Percentiles rank a stretch among this genome's conserved stretches.
Evolutionary conservation across 2,113 vertebrate genomes (phyloP).

Genomic region (Lynx canadensis): DNA sequence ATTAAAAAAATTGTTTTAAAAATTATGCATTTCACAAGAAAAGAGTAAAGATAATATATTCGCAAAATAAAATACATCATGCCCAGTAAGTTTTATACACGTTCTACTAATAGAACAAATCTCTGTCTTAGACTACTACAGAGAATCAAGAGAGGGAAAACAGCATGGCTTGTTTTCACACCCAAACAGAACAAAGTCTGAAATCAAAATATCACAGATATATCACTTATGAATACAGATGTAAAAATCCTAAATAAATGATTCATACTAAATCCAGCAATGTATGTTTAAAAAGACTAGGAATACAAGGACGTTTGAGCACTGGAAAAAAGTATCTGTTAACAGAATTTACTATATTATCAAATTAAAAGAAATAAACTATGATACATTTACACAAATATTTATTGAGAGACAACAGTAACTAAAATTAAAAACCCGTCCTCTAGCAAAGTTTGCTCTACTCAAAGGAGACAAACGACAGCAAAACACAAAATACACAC

Average conservation of each 20-base stretch:
- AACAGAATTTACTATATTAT: not conserved
- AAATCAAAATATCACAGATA: not conserved
- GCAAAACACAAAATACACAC: not conserved
- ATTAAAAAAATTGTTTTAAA: not conserved
- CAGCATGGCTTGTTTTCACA: not conserved
- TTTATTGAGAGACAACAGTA: not conserved
- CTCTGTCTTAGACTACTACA: not conserved
- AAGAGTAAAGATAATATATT: conserved; percentile 1
- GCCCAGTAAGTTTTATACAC: not conserved
- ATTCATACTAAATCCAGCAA: conserved; percentile 18
- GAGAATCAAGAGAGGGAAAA: not conserved
- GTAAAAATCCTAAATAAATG: conserved; percentile 36
- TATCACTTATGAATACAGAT: conserved; percentile 5
- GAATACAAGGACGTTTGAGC: conserved; percentile 22
- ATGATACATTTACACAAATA: conserved; percentile 33
- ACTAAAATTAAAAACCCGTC: conserved; percentile 47
- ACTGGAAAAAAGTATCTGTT: not conserved
- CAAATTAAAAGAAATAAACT: conserved; percentile 20
- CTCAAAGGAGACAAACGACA: not conserved
- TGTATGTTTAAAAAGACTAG: conserved; percentile 31
- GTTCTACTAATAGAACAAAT: conserved; percentile 15
- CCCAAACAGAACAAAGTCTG: not conserved
- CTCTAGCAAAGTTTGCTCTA: not conserved
- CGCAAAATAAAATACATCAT: not conserved
- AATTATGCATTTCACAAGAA: not conserved